Evolutionary conservation across 1,140 invertebrate genomes (phyloP).

Genomic region (Neoseiulus cucumeris): DNA sequence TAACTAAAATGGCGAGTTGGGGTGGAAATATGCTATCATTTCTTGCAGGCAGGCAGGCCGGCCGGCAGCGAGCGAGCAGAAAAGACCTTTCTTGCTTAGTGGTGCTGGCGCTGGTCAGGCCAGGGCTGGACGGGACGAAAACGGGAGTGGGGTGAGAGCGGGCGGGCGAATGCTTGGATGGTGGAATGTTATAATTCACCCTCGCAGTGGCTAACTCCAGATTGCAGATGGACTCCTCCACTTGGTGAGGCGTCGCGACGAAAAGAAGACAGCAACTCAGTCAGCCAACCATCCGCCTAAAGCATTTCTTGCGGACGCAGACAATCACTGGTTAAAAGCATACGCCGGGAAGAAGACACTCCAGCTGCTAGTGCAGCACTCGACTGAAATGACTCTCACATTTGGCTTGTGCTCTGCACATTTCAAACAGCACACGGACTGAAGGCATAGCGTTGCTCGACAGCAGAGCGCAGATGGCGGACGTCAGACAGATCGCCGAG

Average conservation of each 20-base stretch:
- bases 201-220: no score
- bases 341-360: no score
- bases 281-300: background rate
- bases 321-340: background rate
- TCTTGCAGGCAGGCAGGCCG: no score
- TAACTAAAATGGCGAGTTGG: conserved; percentile 4
- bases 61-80: no score
- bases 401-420: no score
- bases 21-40: no score
- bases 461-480: background rate
- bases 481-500: no score
- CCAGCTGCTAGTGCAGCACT: no score
- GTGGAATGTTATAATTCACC: conserved; percentile 10
- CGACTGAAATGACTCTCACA: no score
- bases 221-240: background rate
- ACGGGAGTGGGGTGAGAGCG: background rate
- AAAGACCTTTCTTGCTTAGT: no score
- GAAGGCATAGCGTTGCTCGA: background rate
- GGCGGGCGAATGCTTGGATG: background rate
- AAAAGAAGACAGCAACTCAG: background rate
- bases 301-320: background rate
- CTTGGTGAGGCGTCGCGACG: background rate
- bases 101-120: no score
- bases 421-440: background rate
- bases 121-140: no score